Evolutionary conservation across 1,140 invertebrate species (phyloP).

Genomic region (Lasioglossum baleicum): DNA sequence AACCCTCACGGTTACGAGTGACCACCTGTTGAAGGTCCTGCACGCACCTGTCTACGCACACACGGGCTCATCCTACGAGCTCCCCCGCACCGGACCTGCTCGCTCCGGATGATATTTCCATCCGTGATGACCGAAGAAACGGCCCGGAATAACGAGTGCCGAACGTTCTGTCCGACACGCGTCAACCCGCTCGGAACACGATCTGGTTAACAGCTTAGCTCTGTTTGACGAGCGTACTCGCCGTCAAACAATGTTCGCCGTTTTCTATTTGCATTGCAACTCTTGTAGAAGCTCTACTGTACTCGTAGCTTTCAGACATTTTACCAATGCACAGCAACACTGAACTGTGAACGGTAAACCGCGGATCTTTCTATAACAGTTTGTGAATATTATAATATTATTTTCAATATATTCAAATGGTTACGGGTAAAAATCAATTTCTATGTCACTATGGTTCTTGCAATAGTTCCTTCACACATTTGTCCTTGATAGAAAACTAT

Average conservation of each 20-base stretch:
- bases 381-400: too few relatives aligned
- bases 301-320: too few relatives aligned
- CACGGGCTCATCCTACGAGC: slow-evolving; percentile 57
- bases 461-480: too few relatives aligned
- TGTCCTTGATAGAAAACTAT: too few relatives aligned
- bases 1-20: slow-evolving; percentile 71
- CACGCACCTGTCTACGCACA: slow-evolving; percentile 76
- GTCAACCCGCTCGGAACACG: slow-evolving; percentile 21
- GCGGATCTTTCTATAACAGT: too few relatives aligned
- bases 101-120: slow-evolving; percentile 49
- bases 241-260: too few relatives aligned
- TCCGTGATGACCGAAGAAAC: slow-evolving; percentile 57
- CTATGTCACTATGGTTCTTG: too few relatives aligned
- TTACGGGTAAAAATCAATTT: too few relatives aligned
- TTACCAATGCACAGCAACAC: too few relatives aligned
- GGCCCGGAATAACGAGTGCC: slow-evolving; percentile 54
- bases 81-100: not conserved
- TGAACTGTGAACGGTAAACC: too few relatives aligned
- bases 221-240: not conserved
- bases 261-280: not conserved
- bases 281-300: too few relatives aligned
- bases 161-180: slow-evolving; percentile 22
- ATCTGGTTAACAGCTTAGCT: not conserved
- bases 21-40: slow-evolving; percentile 77
- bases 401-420: too few relatives aligned